Evolutionary conservation across 1,140 invertebrate genomes (phyloP).

Genomic region (Panagrolaimus sp.): DNA sequence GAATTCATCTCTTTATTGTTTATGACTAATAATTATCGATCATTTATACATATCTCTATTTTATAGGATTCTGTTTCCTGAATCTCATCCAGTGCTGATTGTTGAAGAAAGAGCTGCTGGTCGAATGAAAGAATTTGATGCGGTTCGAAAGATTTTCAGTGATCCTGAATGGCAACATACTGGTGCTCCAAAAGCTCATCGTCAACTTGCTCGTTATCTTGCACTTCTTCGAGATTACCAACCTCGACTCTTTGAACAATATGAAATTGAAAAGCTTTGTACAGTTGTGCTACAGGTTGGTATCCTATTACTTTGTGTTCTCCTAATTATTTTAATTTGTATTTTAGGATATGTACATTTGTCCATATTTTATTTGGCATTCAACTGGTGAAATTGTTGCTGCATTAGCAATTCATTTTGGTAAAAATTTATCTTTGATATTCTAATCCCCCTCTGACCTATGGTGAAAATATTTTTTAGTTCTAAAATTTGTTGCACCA

Average conservation of each 20-base stretch:
- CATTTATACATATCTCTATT: neutral
- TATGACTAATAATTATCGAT: too few species aligned
- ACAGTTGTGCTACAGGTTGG: neutral
- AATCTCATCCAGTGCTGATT: neutral
- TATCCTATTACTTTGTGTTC: too few species aligned
- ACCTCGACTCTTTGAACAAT: neutral
- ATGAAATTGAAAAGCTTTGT: constrained; percentile 2
- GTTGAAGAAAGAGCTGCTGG: neutral
- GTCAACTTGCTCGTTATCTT: neutral
- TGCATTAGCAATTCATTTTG: neutral
- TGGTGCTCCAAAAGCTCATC: neutral
- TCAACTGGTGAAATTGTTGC: neutral
- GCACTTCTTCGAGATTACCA: neutral
- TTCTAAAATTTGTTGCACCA: neutral
- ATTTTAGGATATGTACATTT: neutral
- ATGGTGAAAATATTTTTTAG: neutral
- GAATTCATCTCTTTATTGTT: too few species aligned
- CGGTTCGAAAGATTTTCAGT: neutral
- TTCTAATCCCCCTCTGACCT: too few species aligned
- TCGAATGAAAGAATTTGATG: constrained; percentile 6
- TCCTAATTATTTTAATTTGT: too few species aligned
- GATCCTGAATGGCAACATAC: neutral
- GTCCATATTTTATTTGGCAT: neutral
- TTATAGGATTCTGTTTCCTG: neutral
- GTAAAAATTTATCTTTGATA: too few species aligned